Base-by-base conservation (phyloP, 2,888 invertebrate genomes). In the Oxyteleia sp. region DNA sequence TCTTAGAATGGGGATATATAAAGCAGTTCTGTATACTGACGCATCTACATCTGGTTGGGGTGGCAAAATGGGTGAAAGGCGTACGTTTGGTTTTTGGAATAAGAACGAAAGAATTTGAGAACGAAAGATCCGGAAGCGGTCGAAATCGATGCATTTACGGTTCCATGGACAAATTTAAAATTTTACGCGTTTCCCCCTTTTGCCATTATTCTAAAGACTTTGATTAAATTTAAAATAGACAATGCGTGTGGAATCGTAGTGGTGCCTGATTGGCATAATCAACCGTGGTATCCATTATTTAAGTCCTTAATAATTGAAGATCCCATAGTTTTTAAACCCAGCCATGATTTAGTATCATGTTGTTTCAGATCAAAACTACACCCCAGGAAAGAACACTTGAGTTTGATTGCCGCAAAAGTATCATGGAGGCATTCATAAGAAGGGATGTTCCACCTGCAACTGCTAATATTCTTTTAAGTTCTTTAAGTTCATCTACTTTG, bases 361-460 rank as follows among this genome's bases (percentile, higher is more conserved):
- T 49, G 35, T 47, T 66, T 15, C 29, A 76, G 66, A 20, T 59
- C 59, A 2, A 47, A 10, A 47, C 49, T 11, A 7, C 66, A 66
- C 32, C 59, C 68, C 7, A 15, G 55, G 16, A n/a, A 20, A 29
- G 35, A 7, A 32, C 20, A 53, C 11, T 32, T 76, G 59, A 2
- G 3, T 32, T 57, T 82, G 43, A 71, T 82, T 32, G 72, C 49
- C 29, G 82, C 32, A 8, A 71, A 23, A 16, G 53, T 78, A 68
- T 83, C 74, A 16, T 38, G 41, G 41, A 83, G 20, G 78, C 74
- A 0, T 83, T 83, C 15, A n/a, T 78, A 15, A 63, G 45, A 13
- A 74, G 38, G 15, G 64, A 66, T 7, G 47, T 29, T 20, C 71
- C 82, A n/a, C 32, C 41, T n/a, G 5, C 11, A 10, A 4, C 68